Evolutionary conservation across 1,140 invertebrate species (phyloP), one percentile per base, ranked within the genome.

Genomic region (Agraylea sexmaculata): DNA sequence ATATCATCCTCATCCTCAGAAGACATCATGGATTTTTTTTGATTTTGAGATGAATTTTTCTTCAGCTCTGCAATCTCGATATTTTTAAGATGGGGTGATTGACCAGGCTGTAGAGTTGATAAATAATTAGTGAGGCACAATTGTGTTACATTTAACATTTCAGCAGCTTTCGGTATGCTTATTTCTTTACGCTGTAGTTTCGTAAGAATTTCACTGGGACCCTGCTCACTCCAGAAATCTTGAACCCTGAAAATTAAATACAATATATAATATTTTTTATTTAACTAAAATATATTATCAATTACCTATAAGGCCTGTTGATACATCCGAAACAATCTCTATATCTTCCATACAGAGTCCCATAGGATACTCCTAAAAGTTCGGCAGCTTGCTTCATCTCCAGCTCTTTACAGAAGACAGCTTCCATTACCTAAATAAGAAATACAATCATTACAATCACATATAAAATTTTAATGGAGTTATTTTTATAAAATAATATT

Each of bases 311-410:
- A 10, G 82, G 79, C 53, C 77, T 70, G 62, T 88, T 88, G 40
- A 88, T 74, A 56, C 85, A 89, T 13, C 86, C 86, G 57, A 87
- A 88, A 22, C 83, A 83, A 61, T 90, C 86, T 6, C 86, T 64
- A 60, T 90, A 90, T 51, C 85, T 66, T 15, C 86, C 86, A 54
- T 90, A 89, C 2, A 90, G 70, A 2, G 86, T 89, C 8, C 86
- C 85, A 62, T 90, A 90, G 8, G 84, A 88, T 2, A 90, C 86
- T 12, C 86, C 86, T 33, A 89, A 65, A 29, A 89, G 73, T 58
- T 87, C 82, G 4, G 85, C 84, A n/a, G 83, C 87, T 43, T 83
- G 82, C 63, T 91, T 91, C 87, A 91, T 91, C 64, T 91, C 87
- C 50, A 91, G 59, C 66, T 87, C 84, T 63, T 88, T 89, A 48